Evolutionary conservation across 2,113 vertebrate genomes (phyloP).

Genomic region (Oncorhynchus keta): DNA sequence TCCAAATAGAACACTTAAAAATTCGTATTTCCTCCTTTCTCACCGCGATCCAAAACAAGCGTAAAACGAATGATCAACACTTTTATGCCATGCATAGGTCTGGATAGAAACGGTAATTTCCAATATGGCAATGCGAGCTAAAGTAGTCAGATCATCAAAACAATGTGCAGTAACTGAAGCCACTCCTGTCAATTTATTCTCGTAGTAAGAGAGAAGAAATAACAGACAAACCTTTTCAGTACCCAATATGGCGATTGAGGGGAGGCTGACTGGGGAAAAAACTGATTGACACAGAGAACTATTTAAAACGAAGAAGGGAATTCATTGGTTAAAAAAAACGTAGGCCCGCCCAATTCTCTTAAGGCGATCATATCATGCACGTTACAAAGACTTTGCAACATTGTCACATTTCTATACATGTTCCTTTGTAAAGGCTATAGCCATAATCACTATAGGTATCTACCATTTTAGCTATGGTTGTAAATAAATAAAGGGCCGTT

Average conservation of each 20-base stretch:
- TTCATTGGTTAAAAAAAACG: conserved; percentile 73
- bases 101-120: conserved; percentile 27
- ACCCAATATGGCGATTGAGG: conserved; percentile 95
- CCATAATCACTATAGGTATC: not conserved
- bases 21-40: conserved; percentile 51
- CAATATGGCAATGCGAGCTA: conserved; percentile 31
- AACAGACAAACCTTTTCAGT: conserved; percentile 74
- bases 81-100: conserved; percentile 39
- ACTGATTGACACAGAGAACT: conserved; percentile 87
- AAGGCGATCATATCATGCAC: conserved; percentile 50
- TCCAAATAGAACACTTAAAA: conserved; percentile 48
- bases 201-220: conserved; percentile 64
- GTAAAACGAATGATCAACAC: conserved; percentile 39
- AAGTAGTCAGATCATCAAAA: conserved; percentile 57
- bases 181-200: conserved; percentile 68
- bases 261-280: conserved; percentile 78
- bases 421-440: not conserved
- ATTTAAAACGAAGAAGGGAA: conserved; percentile 80
- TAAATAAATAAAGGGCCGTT: too few species aligned
- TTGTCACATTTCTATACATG: not conserved
- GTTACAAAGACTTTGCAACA: not conserved
- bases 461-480: not conserved
- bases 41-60: conserved; percentile 58
- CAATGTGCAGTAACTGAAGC: conserved; percentile 56
- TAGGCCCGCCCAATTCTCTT: conserved; percentile 75